Conservation (phyloP, 2,888 invertebrate genomes). For the Eupithecia centaureata region DNA sequence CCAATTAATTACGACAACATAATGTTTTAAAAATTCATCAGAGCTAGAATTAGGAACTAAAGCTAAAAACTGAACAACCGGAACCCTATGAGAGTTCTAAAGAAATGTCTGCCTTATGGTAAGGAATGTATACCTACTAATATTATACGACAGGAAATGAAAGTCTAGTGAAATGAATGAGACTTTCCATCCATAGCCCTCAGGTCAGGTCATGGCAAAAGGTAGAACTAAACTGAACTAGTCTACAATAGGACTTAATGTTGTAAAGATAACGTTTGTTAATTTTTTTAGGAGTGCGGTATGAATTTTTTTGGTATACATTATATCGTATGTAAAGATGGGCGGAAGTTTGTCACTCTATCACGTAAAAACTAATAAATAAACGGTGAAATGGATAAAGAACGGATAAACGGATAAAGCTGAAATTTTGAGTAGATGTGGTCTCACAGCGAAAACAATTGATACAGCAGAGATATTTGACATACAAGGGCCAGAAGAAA, state of each 20-base stretch:
- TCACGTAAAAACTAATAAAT: no score
- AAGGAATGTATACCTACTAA: neutral
- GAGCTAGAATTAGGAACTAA: neutral
- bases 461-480: neutral
- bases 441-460: no score
- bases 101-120: neutral
- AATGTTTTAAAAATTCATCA: neutral
- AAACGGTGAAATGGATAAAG: no score
- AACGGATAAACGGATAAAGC: no score
- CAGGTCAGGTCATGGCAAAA: conserved; percentile 1
- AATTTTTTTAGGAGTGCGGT: neutral
- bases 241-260: no score
- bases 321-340: no score
- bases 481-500: neutral
- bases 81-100: neutral
- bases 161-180: neutral
- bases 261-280: neutral
- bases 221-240: neutral
- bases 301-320: no score
- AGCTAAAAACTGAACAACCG: neutral
- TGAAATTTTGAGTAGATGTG: no score
- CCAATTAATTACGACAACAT: neutral
- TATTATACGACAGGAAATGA: conserved; percentile 12
- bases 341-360: no score
- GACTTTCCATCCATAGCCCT: conserved; percentile 11